phyloP scores from a whole-genome alignment of 2,888 invertebrate genomes.

The Tribolium freemani region DNA sequence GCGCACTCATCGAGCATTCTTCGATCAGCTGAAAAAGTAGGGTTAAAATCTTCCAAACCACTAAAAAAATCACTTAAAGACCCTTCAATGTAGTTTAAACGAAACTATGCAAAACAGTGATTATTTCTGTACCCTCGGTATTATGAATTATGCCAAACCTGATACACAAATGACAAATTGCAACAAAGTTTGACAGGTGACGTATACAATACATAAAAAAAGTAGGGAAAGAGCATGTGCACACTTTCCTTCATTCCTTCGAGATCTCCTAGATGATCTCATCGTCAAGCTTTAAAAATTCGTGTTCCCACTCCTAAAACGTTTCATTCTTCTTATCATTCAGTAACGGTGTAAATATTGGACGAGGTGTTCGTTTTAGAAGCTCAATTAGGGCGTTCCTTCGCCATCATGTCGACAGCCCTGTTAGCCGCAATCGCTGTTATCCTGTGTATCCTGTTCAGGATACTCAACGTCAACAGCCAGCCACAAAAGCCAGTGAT shows the following conservation, averaged over 20 bases:
- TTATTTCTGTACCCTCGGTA: background rate
- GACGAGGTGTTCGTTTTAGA: slow-evolving; percentile 50
- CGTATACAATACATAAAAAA: slow-evolving; percentile 9
- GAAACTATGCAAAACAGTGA: too few relatives aligned
- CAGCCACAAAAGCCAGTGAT: slow-evolving; percentile 84
- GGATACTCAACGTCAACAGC: slow-evolving; percentile 88
- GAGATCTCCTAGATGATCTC: slow-evolving; percentile 3
- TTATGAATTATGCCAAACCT: too few relatives aligned
- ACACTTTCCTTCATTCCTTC: background rate
- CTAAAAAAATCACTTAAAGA: background rate
- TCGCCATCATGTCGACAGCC: slow-evolving; percentile 81
- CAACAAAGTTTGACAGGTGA: slow-evolving; percentile 9
- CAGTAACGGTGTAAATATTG: slow-evolving; percentile 3
- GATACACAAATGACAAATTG: background rate
- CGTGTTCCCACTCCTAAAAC: background rate
- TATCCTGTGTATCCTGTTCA: slow-evolving; percentile 85
- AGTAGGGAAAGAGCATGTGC: slow-evolving; percentile 21
- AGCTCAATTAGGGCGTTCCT: slow-evolving; percentile 51
- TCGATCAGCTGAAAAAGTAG: slow-evolving; percentile 14
- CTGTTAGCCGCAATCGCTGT: slow-evolving; percentile 85
- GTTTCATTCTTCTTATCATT: background rate
- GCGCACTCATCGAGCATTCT: background rate
- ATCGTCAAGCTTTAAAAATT: slow-evolving; percentile 5
- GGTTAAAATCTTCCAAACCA: background rate
- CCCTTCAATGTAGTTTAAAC: too few relatives aligned